Conservation (phyloP, 2,888 invertebrate genomes). For the Spodoptera littoralis region DNA sequence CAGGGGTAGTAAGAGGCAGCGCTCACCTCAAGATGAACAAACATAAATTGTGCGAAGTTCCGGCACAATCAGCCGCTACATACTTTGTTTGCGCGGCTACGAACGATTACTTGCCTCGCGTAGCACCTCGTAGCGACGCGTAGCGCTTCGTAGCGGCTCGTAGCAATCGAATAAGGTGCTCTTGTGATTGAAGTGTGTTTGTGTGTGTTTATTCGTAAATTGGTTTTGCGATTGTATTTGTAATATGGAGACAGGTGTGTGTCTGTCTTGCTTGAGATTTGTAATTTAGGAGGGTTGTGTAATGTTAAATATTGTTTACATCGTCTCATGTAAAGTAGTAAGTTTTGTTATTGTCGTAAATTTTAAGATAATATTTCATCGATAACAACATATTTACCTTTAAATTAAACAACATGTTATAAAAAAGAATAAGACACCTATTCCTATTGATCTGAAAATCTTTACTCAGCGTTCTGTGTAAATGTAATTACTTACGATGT, state of each 20-base stretch:
- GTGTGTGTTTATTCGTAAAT: conserved; percentile 26
- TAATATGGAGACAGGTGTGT: conserved; percentile 13
- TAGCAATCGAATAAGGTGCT: conserved; percentile 32
- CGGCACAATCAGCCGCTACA: conserved; percentile 77
- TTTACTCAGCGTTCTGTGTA: too few species aligned
- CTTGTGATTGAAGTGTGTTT: conserved; percentile 43
- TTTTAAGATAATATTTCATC: too few species aligned
- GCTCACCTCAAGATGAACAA: conserved; percentile 80
- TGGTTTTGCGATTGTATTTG: conserved; percentile 29
- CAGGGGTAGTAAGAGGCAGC: conserved; percentile 49
- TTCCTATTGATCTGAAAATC: too few species aligned
- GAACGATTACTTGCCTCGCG: conserved; percentile 10
- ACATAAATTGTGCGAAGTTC: conserved; percentile 86
- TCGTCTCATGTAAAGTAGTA: too few species aligned
- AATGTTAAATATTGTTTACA: too few species aligned
- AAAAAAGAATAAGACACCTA: too few species aligned
- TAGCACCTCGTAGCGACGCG: conserved; percentile 22
- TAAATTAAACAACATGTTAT: too few species aligned
- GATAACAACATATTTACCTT: too few species aligned
- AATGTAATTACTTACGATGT: too few species aligned
- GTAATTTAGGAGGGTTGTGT: too few species aligned
- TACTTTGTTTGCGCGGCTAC: conserved; percentile 64
- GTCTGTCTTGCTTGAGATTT: neutral
- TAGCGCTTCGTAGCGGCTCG: conserved; percentile 28
- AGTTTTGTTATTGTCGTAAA: too few species aligned